A percentile compares a stretch with the other conserved stretches of the same genome.
These are phyloP conservation scores for Microtus agrestis DNA, from an alignment of 2,797 vertebrate genomes.

Conservation along the genomic window DNA sequence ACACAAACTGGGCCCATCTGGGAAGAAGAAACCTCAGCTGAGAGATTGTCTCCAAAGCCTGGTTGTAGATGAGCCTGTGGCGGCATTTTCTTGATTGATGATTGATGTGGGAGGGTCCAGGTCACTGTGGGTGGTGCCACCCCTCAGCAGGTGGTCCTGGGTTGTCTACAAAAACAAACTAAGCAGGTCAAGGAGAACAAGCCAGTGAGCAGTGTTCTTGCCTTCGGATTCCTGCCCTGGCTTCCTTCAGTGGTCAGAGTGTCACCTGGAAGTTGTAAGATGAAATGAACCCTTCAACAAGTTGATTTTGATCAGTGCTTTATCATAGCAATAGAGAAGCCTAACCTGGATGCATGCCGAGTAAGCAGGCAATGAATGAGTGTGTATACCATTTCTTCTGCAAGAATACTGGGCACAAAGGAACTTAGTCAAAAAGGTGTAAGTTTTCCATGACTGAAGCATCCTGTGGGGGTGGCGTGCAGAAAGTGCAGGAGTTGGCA, in stretches of 20 bases:
- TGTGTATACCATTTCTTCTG: neutral
- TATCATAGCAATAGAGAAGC: neutral
- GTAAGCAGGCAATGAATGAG: neutral
- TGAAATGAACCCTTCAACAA: neutral
- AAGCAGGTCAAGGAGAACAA: no score
- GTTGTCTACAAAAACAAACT: neutral
- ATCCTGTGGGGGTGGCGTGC: neutral
- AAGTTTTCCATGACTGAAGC: neutral
- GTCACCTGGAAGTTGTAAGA: neutral
- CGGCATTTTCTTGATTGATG: neutral
- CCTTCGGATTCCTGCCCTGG: neutral
- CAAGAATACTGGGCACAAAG: neutral
- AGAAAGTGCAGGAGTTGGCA: neutral
- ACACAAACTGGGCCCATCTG: neutral
- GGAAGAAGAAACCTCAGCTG: neutral
- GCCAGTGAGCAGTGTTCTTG: no score
- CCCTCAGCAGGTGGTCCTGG: neutral
- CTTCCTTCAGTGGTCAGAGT: neutral
- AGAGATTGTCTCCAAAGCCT: neutral
- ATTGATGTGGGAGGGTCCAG: neutral
- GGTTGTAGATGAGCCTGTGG: neutral
- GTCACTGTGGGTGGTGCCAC: neutral
- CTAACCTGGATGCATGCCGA: neutral
- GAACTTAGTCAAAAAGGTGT: neutral
- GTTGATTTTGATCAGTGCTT: neutral